Conservation (phyloP, 2,113 vertebrate species). For the Xenotilapia longispinis region DNA sequence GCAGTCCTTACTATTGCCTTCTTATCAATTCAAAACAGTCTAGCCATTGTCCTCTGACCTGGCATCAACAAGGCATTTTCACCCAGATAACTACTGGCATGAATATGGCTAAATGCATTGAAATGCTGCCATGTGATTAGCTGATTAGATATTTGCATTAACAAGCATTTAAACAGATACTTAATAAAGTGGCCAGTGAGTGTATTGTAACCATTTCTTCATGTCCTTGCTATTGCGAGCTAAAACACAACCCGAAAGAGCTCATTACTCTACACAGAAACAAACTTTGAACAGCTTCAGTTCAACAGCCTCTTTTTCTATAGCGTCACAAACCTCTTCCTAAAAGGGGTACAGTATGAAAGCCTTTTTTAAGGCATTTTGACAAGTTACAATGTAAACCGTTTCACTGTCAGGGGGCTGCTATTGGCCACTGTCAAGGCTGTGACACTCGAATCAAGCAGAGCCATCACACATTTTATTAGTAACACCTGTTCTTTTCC, state of each 20-base stretch:
- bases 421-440: neutral
- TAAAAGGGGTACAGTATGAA: neutral
- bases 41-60: neutral
- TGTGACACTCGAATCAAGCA: neutral
- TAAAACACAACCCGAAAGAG: neutral
- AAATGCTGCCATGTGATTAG: neutral
- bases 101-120: neutral
- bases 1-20: neutral
- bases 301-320: neutral
- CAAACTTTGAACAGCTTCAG: neutral
- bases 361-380: neutral
- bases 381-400: neutral
- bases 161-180: accelerated
- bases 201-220: neutral
- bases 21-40: neutral
- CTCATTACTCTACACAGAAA: neutral
- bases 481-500: neutral
- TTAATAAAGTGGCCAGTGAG: neutral
- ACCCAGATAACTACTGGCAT: neutral
- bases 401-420: neutral
- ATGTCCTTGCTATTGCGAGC: neutral
- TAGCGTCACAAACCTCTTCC: neutral
- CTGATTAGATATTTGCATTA: neutral
- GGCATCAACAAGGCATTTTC: neutral
- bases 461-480: neutral